Conservation (phyloP, 2,888 invertebrate species). For the Agrotis ipsilon region DNA sequence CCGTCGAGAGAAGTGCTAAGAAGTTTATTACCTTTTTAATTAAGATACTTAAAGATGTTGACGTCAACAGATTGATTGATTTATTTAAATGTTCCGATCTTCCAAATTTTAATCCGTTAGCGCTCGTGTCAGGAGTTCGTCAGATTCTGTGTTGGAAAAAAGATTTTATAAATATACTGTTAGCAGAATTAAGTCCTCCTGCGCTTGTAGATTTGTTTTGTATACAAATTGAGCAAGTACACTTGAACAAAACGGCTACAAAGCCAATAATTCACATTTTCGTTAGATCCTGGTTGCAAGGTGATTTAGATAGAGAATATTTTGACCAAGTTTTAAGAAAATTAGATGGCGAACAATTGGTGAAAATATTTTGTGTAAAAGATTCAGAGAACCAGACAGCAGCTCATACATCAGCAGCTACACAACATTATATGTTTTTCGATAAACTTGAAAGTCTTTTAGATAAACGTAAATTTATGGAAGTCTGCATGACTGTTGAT, state of each 20-base stretch:
- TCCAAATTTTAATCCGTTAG: slow-evolving; percentile 37
- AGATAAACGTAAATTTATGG: slow-evolving; percentile 11
- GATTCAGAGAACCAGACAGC: slow-evolving; percentile 15
- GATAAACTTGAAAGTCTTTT: slow-evolving; percentile 24
- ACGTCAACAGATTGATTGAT: slow-evolving; percentile 22
- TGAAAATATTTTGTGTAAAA: slow-evolving; percentile 16
- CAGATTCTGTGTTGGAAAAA: not conserved
- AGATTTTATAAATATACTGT: slow-evolving; percentile 10
- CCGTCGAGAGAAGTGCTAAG: slow-evolving; percentile 17
- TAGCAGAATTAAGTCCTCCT: slow-evolving; percentile 11
- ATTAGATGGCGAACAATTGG: slow-evolving; percentile 11
- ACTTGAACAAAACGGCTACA: too few species aligned
- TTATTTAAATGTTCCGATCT: slow-evolving; percentile 41
- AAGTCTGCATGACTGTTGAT: too few species aligned
- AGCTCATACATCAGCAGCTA: slow-evolving; percentile 16
- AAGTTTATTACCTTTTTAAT: slow-evolving; percentile 7
- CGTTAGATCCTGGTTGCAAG: not conserved
- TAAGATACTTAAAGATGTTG: slow-evolving; percentile 25
- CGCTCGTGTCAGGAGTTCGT: not conserved
- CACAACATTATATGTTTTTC: slow-evolving; percentile 20
- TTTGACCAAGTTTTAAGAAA: slow-evolving; percentile 22
- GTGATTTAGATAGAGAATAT: not conserved
- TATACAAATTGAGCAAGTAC: not conserved
- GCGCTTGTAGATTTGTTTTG: slow-evolving; percentile 17
- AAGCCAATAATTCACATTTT: slow-evolving; percentile 12